A percentile compares a stretch with the other conserved stretches of the same genome.
These are phyloP conservation scores for Aphelocoma coerulescens DNA, from an alignment of 2,113 vertebrate species.

Conservation along the genomic window DNA sequence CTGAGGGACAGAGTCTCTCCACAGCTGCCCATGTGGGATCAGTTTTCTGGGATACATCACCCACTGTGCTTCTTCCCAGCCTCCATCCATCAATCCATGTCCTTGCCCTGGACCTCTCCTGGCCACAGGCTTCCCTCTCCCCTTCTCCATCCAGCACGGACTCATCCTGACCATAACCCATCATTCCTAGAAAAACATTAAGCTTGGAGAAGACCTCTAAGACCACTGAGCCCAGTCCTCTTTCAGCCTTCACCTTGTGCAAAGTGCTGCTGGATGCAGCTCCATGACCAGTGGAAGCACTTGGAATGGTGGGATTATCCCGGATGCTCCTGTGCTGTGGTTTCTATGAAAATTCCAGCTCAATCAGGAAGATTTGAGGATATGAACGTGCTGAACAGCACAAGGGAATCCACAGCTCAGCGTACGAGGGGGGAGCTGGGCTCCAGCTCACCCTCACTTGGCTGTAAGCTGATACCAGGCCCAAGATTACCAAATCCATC, in stretches of 20 bases:
- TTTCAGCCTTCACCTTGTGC: not conserved
- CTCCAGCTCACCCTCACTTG: not conserved
- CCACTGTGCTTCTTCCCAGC: not conserved
- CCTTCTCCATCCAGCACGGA: not conserved
- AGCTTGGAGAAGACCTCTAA: not conserved
- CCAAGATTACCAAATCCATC: not conserved
- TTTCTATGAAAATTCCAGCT: not conserved
- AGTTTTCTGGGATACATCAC: not conserved
- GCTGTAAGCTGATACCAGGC: not conserved
- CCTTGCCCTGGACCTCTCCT: not conserved
- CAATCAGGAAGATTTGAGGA: not conserved
- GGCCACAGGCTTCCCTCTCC: not conserved
- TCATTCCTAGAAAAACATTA: rapidly evolving
- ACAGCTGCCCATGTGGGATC: not conserved
- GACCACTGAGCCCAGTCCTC: not conserved
- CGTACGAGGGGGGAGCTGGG: not conserved
- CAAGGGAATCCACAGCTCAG: not conserved
- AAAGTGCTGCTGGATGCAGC: not conserved
- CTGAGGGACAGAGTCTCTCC: not conserved
- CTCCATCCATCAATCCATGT: not conserved
- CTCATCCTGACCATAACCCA: not conserved
- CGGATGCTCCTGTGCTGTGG: rapidly evolving
- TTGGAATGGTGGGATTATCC: not conserved
- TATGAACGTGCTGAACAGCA: rapidly evolving
- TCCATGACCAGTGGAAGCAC: rapidly evolving